Conservation (phyloP, 2,113 vertebrate genomes). For the Salvelinus sp. region DNA sequence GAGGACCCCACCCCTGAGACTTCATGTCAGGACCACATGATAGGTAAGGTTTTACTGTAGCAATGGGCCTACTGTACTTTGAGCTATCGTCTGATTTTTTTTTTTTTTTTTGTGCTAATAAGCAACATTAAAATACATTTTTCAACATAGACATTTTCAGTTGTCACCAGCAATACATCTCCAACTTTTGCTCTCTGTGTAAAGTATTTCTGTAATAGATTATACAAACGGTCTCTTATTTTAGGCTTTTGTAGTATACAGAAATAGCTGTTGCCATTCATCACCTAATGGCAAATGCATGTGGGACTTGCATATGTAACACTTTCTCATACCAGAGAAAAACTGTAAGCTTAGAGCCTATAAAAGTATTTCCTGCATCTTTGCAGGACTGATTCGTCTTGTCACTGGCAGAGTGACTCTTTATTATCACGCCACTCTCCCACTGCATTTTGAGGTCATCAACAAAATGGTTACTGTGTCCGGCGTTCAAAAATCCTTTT, state of each 20-base stretch:
- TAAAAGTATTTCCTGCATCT: not conserved
- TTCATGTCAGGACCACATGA: slow-evolving; percentile 80
- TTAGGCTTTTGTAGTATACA: too few species aligned
- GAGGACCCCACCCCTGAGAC: slow-evolving; percentile 73
- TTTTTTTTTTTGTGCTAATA: too few species aligned
- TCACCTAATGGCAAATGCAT: too few species aligned
- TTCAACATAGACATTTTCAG: not conserved
- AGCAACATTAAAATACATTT: not conserved
- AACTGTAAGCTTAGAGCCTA: not conserved
- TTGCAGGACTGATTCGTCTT: not conserved
- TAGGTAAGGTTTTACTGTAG: slow-evolving; percentile 70
- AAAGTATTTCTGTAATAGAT: too few species aligned
- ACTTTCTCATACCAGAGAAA: not conserved
- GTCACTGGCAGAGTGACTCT: not conserved
- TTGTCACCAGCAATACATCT: not conserved
- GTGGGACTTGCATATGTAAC: too few species aligned
- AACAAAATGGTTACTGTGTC: not conserved
- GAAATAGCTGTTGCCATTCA: too few species aligned
- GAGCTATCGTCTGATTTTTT: not conserved
- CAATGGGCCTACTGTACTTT: not conserved
- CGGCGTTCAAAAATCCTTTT: not conserved
- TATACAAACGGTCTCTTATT: too few species aligned
- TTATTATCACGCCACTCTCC: not conserved
- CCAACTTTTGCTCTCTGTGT: not conserved
- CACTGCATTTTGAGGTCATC: not conserved